phyloP scores from a whole-genome alignment of 2,797 vertebrate genomes.

The Gobionotothen gibberifrons region DNA sequence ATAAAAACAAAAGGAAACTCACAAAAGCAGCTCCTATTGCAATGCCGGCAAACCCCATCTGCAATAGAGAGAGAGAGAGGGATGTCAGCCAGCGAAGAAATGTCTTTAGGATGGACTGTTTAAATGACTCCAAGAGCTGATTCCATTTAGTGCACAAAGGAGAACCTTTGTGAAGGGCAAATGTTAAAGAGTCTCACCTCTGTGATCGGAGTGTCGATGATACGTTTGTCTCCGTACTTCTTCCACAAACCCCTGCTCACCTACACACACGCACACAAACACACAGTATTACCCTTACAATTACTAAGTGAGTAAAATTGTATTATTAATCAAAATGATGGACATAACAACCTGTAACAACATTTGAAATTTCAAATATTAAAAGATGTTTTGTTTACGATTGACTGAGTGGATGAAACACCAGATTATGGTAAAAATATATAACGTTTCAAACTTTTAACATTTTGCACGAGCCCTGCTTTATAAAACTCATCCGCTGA shows the following conservation, averaged over 20 bases:
- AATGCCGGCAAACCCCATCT: slow-evolving; percentile 98
- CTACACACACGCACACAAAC: slow-evolving; percentile 70
- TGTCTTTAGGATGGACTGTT: not conserved
- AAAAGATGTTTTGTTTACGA: no score
- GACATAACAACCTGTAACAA: not conserved
- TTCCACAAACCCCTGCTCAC: slow-evolving; percentile 98
- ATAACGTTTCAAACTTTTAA: no score
- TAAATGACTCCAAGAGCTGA: not conserved
- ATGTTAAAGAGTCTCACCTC: slow-evolving; percentile 83
- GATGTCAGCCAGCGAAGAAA: not conserved
- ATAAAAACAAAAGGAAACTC: slow-evolving; percentile 41
- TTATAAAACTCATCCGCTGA: not conserved
- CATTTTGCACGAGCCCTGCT: no score
- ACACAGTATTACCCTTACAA: not conserved
- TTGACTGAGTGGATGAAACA: no score
- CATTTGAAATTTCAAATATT: no score
- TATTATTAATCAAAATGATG: not conserved
- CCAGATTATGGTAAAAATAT: no score
- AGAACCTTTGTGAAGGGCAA: not conserved
- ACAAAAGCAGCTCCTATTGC: slow-evolving; percentile 98
- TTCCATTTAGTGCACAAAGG: not conserved
- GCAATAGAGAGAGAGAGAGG: slow-evolving; percentile 51
- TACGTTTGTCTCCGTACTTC: slow-evolving; percentile 97
- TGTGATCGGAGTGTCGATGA: slow-evolving; percentile 97
- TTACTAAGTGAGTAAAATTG: not conserved